Base-by-base conservation (phyloP, 2,797 vertebrate genomes). In the Melanotaenia maccullochi region DNA sequence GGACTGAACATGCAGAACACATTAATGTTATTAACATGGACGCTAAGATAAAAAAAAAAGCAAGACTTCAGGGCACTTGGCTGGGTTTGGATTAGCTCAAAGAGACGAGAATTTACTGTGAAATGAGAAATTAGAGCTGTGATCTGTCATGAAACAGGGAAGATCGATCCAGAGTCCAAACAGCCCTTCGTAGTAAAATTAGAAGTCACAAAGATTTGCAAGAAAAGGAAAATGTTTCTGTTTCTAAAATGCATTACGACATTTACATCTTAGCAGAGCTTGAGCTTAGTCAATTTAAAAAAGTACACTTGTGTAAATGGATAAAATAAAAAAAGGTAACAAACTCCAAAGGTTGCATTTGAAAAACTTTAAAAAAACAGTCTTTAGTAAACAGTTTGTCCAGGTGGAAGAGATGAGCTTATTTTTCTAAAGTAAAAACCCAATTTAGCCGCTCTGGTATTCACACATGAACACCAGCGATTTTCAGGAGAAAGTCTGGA, bases 1-100 rank as follows among this genome's bases (percentile, higher is more conserved):
- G 97, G 81, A 90, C 95, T 95, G 84, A 2, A 5, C 65, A 81
- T 57, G 56, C 44, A 13, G 60, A 75, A 76, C 61, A 72, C 55
- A 75, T 70, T 42, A 64, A 56, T 12, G 32, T 79, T 63, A 76
- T 61, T 68, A 85, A 71, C 32, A 20, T 22, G 51, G 58, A 83
- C 42, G 75, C 38, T 74, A 63, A 79, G 32, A 76, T 24, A 3
- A 30, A 30, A 30, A 30, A 60, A 12, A 67, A 9, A 25, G 58
- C 0, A 1, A 40, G 28, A 70, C 56, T 51, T 56, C 28, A 20
- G 52, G 55, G 49, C 20, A 32, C 20, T 35, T 64, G 42, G 22
- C 56, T 60, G 36, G 63, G 24, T 52, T 76, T 6, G 9, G 68
- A 57, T 9, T 22, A 60, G 52, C 67, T 61, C 55, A 71, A 20